These are phyloP conservation scores for Albula goreensis DNA, from an alignment of 2,113 vertebrate genomes.

Conservation along the genomic window DNA sequence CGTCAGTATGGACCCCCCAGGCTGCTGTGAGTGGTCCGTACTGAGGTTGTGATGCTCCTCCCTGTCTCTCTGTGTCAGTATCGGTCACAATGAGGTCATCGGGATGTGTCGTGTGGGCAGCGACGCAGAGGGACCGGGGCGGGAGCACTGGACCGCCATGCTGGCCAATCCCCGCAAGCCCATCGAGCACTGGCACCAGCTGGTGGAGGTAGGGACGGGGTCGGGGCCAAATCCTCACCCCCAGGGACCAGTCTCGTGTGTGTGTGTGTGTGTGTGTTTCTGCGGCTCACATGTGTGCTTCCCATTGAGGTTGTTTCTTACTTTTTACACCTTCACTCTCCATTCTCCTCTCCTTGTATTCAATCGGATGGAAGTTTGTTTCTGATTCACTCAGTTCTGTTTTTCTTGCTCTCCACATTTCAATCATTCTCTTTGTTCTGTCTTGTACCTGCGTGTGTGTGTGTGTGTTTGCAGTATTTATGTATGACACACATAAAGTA, in stretches of 20 bases:
- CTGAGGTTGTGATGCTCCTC: not conserved
- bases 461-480: conserved; percentile 11
- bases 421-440: no score
- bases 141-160: conserved; percentile 92
- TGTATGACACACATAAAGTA: not conserved
- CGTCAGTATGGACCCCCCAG: no score
- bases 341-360: no score
- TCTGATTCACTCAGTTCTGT: no score
- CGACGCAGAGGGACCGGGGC: conserved; percentile 80
- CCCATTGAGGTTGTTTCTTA: no score
- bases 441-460: conserved; percentile 34
- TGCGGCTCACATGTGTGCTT: not conserved
- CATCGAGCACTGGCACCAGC: conserved; percentile 91
- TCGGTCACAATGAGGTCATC: conserved; percentile 92
- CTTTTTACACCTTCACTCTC: no score
- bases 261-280: not conserved
- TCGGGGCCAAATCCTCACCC: no score
- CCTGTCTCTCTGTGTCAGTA: conserved; percentile 60
- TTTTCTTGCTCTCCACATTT: no score
- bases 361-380: no score
- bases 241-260: no score
- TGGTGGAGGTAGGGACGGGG: conserved; percentile 73
- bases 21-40: not conserved
- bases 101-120: conserved; percentile 89
- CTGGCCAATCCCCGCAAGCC: conserved; percentile 89